Evolutionary conservation across 2,797 vertebrate species (phyloP).

Genomic region (Tenualosa ilisha): DNA sequence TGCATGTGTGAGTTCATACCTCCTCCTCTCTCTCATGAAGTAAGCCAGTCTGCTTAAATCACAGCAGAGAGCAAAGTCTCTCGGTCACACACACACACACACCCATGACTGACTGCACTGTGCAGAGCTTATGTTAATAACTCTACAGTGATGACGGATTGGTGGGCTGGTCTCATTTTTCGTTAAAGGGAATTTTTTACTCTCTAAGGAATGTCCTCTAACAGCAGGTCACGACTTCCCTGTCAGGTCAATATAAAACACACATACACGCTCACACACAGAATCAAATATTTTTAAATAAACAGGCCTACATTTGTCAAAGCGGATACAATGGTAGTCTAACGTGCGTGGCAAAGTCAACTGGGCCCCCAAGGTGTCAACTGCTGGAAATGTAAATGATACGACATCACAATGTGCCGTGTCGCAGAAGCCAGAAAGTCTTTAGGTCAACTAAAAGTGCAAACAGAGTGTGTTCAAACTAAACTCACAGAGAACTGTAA

Average conservation of each 20-base stretch:
- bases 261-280: neutral
- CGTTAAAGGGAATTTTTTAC: neutral
- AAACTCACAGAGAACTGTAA: neutral
- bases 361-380: neutral
- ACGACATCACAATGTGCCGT: neutral
- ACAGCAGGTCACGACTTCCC: constrained; percentile 18
- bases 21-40: neutral
- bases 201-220: constrained; percentile 9
- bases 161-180: neutral
- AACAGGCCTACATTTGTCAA: neutral
- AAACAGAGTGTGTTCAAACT: neutral
- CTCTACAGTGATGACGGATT: constrained; percentile 14
- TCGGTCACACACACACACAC: constrained; percentile 3
- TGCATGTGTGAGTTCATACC: neutral
- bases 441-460: neutral
- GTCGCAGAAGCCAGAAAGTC: neutral
- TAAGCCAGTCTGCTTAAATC: constrained; percentile 6
- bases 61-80: constrained; percentile 19
- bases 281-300: no score
- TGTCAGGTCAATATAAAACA: neutral
- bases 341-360: neutral
- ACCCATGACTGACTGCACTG: neutral
- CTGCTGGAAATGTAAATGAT: neutral
- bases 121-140: constrained; percentile 12
- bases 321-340: neutral